Evolutionary conservation across 2,797 vertebrate genomes (phyloP).

Genomic region (Thaleichthys pacificus): DNA sequence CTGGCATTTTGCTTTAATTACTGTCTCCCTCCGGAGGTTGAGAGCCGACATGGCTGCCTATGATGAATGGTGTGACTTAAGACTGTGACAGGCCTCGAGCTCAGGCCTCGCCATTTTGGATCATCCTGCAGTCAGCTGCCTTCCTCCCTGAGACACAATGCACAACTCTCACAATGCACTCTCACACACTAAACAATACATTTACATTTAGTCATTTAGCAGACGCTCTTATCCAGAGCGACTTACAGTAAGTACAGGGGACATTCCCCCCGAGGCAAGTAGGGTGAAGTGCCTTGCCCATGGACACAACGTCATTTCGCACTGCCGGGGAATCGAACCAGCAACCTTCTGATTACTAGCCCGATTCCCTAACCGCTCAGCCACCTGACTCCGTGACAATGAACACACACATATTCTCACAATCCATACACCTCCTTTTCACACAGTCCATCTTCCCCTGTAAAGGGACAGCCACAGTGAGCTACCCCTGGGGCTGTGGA

Average conservation of each 20-base stretch:
- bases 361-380: too few relatives aligned
- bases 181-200: constrained; percentile 2
- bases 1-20: constrained; percentile 66
- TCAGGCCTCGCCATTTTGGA: constrained; percentile 17
- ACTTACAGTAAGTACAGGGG: too few relatives aligned
- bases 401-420: neutral
- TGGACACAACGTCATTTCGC: too few relatives aligned
- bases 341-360: too few relatives aligned
- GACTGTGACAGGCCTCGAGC: constrained; percentile 40
- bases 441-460: neutral
- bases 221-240: too few relatives aligned
- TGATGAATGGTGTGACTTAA: constrained; percentile 61
- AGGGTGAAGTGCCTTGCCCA: too few relatives aligned
- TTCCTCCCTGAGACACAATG: neutral
- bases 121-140: constrained; percentile 15
- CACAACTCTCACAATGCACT: neutral
- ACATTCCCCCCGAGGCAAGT: too few relatives aligned
- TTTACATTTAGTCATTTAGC: too few relatives aligned
- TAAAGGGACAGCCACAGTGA: neutral
- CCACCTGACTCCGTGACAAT: too few relatives aligned
- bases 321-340: too few relatives aligned
- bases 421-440: neutral
- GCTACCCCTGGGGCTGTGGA: constrained; percentile 10
- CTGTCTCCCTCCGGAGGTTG: constrained; percentile 48
- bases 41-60: constrained; percentile 41